phyloP scores from a whole-genome alignment of 2,113 vertebrate genomes.

The Nettapus auritus region DNA sequence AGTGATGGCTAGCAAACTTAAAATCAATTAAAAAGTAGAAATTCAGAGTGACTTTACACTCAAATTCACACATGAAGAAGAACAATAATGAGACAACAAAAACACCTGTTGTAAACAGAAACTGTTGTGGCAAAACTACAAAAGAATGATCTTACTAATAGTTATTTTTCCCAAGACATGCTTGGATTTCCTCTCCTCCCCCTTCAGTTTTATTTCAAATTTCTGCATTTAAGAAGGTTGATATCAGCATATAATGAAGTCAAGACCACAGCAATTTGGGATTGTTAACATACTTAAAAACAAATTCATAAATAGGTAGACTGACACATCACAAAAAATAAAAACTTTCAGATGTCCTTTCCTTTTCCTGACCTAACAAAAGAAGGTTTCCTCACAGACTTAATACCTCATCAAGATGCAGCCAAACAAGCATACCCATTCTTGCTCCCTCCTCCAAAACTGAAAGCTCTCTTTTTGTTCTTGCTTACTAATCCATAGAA shows the following conservation, averaged over 20 bases:
- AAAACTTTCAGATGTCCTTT: background rate
- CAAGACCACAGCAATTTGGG: background rate
- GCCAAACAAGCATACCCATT: slow-evolving; percentile 40
- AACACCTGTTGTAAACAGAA: background rate
- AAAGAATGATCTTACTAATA: background rate
- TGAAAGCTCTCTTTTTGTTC: slow-evolving; percentile 65
- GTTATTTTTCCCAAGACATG: background rate
- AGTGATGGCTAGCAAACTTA: background rate
- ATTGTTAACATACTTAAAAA: background rate
- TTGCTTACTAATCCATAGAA: slow-evolving; percentile 72
- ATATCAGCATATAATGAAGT: background rate
- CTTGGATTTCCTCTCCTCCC: fast-evolving
- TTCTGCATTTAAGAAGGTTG: background rate
- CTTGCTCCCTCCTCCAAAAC: slow-evolving; percentile 43
- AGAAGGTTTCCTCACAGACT: background rate
- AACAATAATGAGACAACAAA: background rate
- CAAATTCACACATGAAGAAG: background rate
- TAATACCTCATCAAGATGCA: slow-evolving; percentile 45
- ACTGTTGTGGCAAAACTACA: background rate
- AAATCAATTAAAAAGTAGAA: background rate
- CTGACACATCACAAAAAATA: background rate
- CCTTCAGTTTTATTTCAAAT: background rate
- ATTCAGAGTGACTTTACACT: background rate
- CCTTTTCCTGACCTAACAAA: background rate
- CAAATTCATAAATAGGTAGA: background rate